phyloP scores from a whole-genome alignment of 2,797 vertebrate genomes.

The Allobates femoralis region DNA sequence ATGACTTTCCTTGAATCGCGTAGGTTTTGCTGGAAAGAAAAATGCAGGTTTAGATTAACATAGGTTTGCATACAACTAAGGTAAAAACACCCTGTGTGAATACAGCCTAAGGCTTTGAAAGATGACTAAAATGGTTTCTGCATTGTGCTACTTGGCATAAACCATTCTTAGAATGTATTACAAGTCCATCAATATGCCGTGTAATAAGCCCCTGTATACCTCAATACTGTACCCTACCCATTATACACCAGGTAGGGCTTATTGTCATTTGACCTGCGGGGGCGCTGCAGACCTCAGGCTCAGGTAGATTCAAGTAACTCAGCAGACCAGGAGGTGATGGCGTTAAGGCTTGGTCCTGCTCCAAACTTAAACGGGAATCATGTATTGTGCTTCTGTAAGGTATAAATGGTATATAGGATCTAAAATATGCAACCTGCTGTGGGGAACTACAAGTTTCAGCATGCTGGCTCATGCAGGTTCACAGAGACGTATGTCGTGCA shows the following conservation, averaged over 20 bases:
- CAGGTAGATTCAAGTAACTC: conserved; percentile 26
- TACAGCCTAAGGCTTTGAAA: neutral
- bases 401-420: neutral
- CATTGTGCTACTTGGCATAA: neutral
- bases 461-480: neutral
- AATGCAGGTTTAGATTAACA: too few species aligned
- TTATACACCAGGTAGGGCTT: neutral
- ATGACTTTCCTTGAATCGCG: too few species aligned
- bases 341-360: conserved; percentile 4
- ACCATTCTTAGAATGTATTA: neutral
- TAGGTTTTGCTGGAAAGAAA: too few species aligned
- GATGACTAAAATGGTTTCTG: neutral
- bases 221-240: neutral
- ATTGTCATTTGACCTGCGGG: neutral
- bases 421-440: neutral
- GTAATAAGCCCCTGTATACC: neutral
- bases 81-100: too few species aligned
- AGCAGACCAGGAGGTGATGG: neutral
- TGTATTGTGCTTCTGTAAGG: neutral
- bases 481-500: neutral
- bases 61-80: too few species aligned
- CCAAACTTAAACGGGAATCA: neutral
- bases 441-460: neutral
- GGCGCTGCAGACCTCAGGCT: neutral
- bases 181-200: neutral